These are phyloP conservation scores for Mormyrus hasselquistii DNA, from an alignment of 2,797 vertebrate species.

Conservation along the genomic window DNA sequence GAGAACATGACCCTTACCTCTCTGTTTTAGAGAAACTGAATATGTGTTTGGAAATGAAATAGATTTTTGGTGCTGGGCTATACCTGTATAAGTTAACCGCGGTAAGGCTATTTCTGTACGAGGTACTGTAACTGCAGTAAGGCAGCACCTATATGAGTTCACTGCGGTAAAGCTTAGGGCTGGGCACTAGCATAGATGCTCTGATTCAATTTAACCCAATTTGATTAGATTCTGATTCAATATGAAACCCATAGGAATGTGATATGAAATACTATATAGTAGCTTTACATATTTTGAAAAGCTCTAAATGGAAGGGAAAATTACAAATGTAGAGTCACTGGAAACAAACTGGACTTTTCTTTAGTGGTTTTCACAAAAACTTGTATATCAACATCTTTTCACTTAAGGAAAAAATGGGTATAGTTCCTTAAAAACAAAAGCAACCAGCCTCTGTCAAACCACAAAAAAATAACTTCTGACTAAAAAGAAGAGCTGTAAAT, in stretches of 20 bases:
- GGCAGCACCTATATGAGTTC: background rate
- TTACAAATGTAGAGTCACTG: background rate
- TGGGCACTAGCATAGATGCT: background rate
- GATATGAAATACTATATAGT: background rate
- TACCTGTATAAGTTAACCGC: background rate
- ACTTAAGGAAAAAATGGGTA: background rate
- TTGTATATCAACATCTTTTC: background rate
- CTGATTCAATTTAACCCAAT: background rate
- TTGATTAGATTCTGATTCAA: background rate
- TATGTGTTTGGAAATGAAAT: background rate
- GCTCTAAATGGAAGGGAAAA: background rate
- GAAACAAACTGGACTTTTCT: background rate
- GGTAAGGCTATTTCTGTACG: background rate
- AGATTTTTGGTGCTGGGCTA: background rate
- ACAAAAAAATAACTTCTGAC: background rate
- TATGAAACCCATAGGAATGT: background rate
- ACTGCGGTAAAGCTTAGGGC: background rate
- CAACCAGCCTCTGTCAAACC: background rate
- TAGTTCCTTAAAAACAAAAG: background rate
- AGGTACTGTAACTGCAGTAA: background rate
- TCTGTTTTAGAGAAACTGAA: background rate
- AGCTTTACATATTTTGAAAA: background rate
- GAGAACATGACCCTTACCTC: background rate
- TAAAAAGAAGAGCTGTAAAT: background rate
- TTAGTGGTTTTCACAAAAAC: no score